Evolutionary conservation across 2,888 invertebrate genomes (phyloP).

Genomic region (Hirtodrosophila alboralis): DNA sequence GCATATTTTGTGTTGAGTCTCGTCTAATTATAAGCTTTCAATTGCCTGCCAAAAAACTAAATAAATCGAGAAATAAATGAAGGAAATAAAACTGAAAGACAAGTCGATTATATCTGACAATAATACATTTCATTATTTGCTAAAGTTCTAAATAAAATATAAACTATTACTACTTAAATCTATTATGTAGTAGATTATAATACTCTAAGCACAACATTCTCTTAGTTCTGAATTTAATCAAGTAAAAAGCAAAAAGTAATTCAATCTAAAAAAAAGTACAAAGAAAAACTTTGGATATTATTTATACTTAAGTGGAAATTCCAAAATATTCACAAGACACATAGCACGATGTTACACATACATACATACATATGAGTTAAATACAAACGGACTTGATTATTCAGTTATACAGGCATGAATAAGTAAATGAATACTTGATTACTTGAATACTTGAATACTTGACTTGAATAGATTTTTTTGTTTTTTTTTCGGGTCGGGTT

Average conservation of each 20-base stretch:
- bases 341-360: too few relatives aligned
- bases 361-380: conserved; percentile 25
- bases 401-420: conserved; percentile 35
- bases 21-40: conserved; percentile 55
- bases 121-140: too few relatives aligned
- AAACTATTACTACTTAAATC: too few relatives aligned
- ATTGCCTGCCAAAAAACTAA: conserved; percentile 24
- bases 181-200: too few relatives aligned
- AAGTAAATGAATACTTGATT: conserved; percentile 25
- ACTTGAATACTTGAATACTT: too few relatives aligned
- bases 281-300: not conserved
- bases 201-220: too few relatives aligned
- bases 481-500: conserved; percentile 9
- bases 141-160: not conserved
- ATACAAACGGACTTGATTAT: conserved; percentile 9
- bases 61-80: conserved; percentile 7
- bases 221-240: too few relatives aligned
- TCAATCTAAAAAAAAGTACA: not conserved
- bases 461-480: conserved; percentile 1
- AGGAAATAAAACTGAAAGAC: conserved; percentile 3
- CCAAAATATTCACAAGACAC: conserved; percentile 30
- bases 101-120: conserved; percentile 12
- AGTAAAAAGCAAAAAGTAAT: too few relatives aligned
- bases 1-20: conserved; percentile 27
- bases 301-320: too few relatives aligned